Conservation (phyloP, 2,888 invertebrate species). For the Hybos culiciformis region DNA sequence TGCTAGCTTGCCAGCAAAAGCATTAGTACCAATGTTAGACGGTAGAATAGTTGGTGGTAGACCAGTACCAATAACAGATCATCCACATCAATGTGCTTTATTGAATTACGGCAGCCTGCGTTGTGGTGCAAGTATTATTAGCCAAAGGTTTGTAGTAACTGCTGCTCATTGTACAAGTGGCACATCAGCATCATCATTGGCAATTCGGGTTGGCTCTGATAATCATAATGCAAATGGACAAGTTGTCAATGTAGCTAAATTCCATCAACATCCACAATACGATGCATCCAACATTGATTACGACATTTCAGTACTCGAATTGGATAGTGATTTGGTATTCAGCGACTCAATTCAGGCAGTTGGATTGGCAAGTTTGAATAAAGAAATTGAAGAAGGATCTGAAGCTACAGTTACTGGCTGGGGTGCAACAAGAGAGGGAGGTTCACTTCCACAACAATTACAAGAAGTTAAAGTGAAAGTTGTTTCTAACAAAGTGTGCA, state of each 20-base stretch:
- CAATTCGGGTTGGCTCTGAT: conserved; percentile 32
- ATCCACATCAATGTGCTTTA: conserved; percentile 38
- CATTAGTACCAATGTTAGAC: conserved; percentile 12
- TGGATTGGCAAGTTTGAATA: conserved; percentile 21
- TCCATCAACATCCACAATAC: conserved; percentile 26
- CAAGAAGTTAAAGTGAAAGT: conserved; percentile 25
- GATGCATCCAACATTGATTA: conserved; percentile 26
- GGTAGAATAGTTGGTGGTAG: conserved; percentile 37
- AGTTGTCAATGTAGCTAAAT: conserved; percentile 22
- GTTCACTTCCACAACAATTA: conserved; percentile 17
- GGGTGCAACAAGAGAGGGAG: conserved; percentile 24
- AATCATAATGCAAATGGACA: conserved; percentile 28
- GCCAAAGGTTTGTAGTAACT: conserved; percentile 27
- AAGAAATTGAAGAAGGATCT: conserved; percentile 19
- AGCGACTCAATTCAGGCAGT: no score
- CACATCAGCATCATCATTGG: conserved; percentile 15
- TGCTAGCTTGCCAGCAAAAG: no score
- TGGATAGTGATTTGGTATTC: conserved; percentile 24
- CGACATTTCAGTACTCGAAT: conserved; percentile 34
- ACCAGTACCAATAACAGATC: conserved; percentile 27
- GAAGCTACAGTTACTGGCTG: conserved; percentile 28
- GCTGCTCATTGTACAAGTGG: conserved; percentile 35
- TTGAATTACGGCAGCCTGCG: conserved; percentile 28
- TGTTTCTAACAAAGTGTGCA: conserved; percentile 21
- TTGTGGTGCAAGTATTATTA: conserved; percentile 37